Conservation (phyloP, 2,888 invertebrate genomes). For the Platycnemis pennipes region DNA sequence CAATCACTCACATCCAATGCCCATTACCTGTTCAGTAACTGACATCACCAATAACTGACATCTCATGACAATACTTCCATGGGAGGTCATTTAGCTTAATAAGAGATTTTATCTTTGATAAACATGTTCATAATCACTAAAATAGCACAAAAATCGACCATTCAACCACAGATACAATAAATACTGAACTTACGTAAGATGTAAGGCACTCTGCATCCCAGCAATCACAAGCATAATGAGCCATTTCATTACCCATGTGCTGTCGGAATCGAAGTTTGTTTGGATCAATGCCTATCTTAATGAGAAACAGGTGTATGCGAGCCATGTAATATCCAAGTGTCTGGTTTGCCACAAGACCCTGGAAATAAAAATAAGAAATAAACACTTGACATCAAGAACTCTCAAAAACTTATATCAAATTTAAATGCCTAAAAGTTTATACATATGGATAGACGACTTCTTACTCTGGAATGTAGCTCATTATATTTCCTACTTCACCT, state of each 20-base stretch:
- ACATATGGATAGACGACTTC: too few relatives aligned
- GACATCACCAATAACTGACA: neutral
- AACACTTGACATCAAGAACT: neutral
- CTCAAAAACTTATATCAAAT: too few relatives aligned
- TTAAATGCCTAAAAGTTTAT: too few relatives aligned
- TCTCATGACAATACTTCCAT: too few relatives aligned
- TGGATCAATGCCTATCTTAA: conserved; percentile 92
- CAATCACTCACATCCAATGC: conserved; percentile 1
- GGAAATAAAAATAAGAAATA: conserved; percentile 70
- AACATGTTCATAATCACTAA: too few relatives aligned
- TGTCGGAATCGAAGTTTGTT: conserved; percentile 96
- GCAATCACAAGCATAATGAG: conserved; percentile 99
- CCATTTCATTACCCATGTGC: conserved; percentile 99
- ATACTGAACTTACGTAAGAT: conserved; percentile 86
- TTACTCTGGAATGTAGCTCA: too few relatives aligned
- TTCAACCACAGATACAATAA: conserved; percentile 68
- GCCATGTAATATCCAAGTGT: conserved; percentile 99
- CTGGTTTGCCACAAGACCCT: conserved; percentile 95
- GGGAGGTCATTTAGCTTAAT: too few relatives aligned
- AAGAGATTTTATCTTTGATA: too few relatives aligned
- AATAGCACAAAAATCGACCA: neutral
- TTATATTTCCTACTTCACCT: too few relatives aligned
- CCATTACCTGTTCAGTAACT: too few relatives aligned
- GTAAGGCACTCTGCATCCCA: conserved; percentile 99
- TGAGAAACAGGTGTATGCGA: conserved; percentile 93